Evolutionary conservation across 2,797 vertebrate genomes (phyloP).

Genomic region (Dendrocincla fuliginosa): DNA sequence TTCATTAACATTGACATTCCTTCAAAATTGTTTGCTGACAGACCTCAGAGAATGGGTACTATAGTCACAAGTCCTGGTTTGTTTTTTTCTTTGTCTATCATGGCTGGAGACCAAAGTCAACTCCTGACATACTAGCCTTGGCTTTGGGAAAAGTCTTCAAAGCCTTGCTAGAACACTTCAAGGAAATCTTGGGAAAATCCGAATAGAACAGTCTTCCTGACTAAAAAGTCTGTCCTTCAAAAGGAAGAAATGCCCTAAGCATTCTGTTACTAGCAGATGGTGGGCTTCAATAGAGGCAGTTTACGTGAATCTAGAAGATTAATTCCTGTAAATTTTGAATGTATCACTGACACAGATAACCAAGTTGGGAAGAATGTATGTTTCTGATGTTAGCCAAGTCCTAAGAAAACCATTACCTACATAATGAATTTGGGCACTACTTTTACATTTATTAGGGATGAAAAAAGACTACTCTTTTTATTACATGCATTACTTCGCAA

Average conservation of each 20-base stretch:
- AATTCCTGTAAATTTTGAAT: neutral
- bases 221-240: neutral
- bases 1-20: neutral
- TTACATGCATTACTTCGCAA: neutral
- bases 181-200: neutral
- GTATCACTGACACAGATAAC: neutral
- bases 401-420: neutral
- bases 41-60: neutral
- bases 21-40: neutral
- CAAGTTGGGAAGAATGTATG: neutral
- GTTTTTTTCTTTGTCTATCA: neutral
- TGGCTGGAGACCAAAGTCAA: neutral
- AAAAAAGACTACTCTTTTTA: neutral
- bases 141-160: neutral
- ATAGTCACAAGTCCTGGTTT: neutral
- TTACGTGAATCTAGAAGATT: neutral
- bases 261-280: neutral
- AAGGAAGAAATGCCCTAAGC: neutral
- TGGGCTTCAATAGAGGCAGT: neutral
- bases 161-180: neutral
- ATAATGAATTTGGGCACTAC: neutral
- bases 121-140: neutral
- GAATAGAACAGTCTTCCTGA: neutral
- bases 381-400: neutral
- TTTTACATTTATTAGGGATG: neutral